These are phyloP conservation scores for Brevipalpus yothersi DNA, from an alignment of 1,140 invertebrate genomes.

Conservation along the genomic window DNA sequence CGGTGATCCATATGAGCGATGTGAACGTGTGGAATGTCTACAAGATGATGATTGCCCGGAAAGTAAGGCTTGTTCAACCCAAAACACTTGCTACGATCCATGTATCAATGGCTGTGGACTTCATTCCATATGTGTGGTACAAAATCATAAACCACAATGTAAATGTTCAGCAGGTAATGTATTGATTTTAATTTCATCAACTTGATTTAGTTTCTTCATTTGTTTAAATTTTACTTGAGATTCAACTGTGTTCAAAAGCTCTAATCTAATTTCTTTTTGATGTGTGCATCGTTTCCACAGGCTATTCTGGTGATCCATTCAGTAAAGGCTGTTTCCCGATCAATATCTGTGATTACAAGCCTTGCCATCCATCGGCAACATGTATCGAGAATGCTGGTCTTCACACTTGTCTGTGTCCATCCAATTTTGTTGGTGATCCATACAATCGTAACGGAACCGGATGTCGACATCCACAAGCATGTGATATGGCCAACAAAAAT, in stretches of 20 bases:
- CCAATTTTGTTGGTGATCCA: constrained; percentile 47
- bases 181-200: too few species aligned
- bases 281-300: constrained; percentile 22
- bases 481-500: constrained; percentile 23
- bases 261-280: too few species aligned
- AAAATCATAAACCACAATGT: too few species aligned
- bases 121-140: constrained; percentile 61
- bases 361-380: constrained; percentile 29
- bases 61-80: neutral
- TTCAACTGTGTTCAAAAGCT: too few species aligned
- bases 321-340: constrained; percentile 24
- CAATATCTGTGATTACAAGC: constrained; percentile 37
- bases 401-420: constrained; percentile 32
- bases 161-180: too few species aligned
- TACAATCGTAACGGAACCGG: constrained; percentile 23
- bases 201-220: too few species aligned
- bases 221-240: too few species aligned
- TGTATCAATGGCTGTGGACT: constrained; percentile 33
- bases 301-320: constrained; percentile 19
- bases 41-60: constrained; percentile 40
- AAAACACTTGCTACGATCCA: constrained; percentile 40
- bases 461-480: constrained; percentile 44
- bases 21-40: constrained; percentile 47
- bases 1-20: constrained; percentile 28
- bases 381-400: constrained; percentile 11